phyloP scores from a whole-genome alignment of 2,888 invertebrate species.

The Tipula vernalis region DNA sequence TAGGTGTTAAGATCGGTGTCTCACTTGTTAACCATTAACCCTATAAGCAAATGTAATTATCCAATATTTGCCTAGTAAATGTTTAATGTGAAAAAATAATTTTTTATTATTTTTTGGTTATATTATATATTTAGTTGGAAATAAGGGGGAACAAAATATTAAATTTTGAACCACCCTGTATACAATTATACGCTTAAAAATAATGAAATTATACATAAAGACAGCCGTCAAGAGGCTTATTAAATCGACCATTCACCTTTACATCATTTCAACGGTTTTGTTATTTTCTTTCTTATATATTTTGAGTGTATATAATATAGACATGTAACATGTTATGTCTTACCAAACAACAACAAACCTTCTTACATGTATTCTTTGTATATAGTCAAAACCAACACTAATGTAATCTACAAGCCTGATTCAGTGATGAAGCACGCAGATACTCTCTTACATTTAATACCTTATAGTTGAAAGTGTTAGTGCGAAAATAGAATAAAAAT shows the following conservation, averaged over 20 bases:
- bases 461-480: too few relatives aligned
- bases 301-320: neutral
- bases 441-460: too few relatives aligned
- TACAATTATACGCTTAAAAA: neutral
- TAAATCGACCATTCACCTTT: neutral
- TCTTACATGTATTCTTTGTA: neutral
- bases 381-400: too few relatives aligned
- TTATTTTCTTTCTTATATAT: neutral
- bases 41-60: neutral
- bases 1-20: neutral
- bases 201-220: neutral
- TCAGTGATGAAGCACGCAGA: too few relatives aligned
- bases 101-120: too few relatives aligned
- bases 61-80: neutral
- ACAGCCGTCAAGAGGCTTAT: neutral
- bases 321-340: neutral
- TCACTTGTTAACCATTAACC: neutral
- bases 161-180: neutral
- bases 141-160: neutral
- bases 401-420: too few relatives aligned
- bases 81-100: neutral
- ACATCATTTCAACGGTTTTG: neutral
- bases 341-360: neutral
- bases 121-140: neutral
- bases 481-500: too few relatives aligned